These are phyloP conservation scores for Drosophila littoralis DNA, from an alignment of 1,140 invertebrate species.

Conservation along the genomic window DNA sequence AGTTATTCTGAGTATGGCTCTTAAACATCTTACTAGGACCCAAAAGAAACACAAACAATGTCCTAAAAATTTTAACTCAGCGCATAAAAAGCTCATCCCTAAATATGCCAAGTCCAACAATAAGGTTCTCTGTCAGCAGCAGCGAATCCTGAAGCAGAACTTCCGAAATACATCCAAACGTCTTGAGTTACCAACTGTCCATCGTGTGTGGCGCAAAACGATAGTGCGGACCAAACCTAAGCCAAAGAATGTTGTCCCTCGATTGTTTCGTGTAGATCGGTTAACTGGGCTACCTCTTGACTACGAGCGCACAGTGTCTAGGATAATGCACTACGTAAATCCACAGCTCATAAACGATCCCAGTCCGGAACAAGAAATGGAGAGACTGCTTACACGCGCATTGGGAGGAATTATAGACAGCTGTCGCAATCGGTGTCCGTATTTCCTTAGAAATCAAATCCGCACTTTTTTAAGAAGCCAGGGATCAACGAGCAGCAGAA, in stretches of 20 bases:
- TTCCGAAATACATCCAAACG: not conserved
- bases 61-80: not conserved
- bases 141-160: not conserved
- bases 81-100: not conserved
- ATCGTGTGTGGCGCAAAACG: conserved; percentile 45
- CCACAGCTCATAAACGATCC: conserved; percentile 22
- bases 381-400: conserved; percentile 27
- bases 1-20: conserved; percentile 7
- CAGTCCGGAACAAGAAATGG: conserved; percentile 27
- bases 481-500: too few relatives aligned
- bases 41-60: not conserved
- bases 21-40: not conserved
- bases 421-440: not conserved
- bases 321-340: conserved; percentile 64
- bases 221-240: conserved; percentile 38
- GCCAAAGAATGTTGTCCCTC: conserved; percentile 18
- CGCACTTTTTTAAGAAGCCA: conserved; percentile 2
- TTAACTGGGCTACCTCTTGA: conserved; percentile 58
- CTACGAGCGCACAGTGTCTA: conserved; percentile 59
- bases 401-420: conserved; percentile 14
- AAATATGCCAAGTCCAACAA: not conserved
- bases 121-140: not conserved
- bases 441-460: conserved; percentile 1
- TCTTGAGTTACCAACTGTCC: not conserved
- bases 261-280: conserved; percentile 51